Evolutionary conservation across 2,113 vertebrate species (phyloP), one percentile per base, ranked within the genome.

Genomic region (Xiphophorus maculatus): DNA sequence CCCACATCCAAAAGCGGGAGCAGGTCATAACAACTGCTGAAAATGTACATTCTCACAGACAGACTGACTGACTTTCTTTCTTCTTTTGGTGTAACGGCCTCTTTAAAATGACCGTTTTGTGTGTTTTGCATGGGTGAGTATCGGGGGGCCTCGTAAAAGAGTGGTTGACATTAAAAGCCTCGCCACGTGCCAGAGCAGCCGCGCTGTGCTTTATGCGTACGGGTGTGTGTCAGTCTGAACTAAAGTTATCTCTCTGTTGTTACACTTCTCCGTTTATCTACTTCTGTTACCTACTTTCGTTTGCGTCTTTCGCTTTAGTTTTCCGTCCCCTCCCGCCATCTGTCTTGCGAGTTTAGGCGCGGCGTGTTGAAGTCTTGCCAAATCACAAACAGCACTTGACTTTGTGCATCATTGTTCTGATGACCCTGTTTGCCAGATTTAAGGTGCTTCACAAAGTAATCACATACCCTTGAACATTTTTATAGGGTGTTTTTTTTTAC

Each of bases 141-240:
- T 84, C 83, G 60, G 73, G 74, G 90, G 90, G 92, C 85, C 90
- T 92, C 78, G 75, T 93, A 91, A 94, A 93, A 70, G 80, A 73
- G 82, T 58, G 37, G 66, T 76, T 91, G 90, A 92, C 77, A 76
- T 88, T 90, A 83, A 87, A 80, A 81, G 79, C 76, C 42, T 54
- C 60, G 83, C 79, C 86, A 88, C 79, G 87, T 91, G 88, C 91
- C 90, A 90, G 84, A 71, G 82, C 85, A 82, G 85, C 82, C 28
- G 72, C 48, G 71, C 79, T 81, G 70, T 69, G 58, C 76, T 85
- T 76, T 73, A 71, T 83, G 83, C 75, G 14, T 63, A 76, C 35
- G 79, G 54, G 74, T 74, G 78, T 69, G 66, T 76, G 58, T 62
- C 65, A 69, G 51, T 62, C 28, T 69, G 2, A 69, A 22, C 67